These are phyloP conservation scores for Aphelenchoides fujianensis DNA, from an alignment of 1,140 invertebrate genomes.

Conservation along the genomic window DNA sequence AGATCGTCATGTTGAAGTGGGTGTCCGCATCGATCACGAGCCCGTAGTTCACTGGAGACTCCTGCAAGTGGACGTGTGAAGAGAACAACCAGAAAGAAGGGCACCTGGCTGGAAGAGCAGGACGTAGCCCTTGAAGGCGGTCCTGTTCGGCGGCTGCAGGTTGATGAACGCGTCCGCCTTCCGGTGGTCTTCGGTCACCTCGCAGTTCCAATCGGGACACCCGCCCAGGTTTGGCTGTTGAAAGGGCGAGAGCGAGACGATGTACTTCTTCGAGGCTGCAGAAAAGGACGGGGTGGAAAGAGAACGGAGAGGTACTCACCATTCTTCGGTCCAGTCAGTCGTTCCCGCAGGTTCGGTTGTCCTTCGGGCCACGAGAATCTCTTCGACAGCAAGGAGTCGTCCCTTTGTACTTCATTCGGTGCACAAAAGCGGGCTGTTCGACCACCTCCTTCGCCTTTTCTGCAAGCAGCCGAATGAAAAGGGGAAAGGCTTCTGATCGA, in stretches of 20 bases:
- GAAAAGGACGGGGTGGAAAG: neutral
- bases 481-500: neutral
- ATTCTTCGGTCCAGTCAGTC: neutral
- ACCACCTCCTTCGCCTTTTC: neutral
- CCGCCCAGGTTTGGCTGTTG: slow-evolving; percentile 41
- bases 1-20: slow-evolving; percentile 49
- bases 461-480: neutral
- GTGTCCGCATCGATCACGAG: neutral
- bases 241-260: slow-evolving; percentile 6
- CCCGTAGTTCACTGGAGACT: slow-evolving; percentile 37
- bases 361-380: neutral
- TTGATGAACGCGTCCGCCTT: slow-evolving; percentile 31
- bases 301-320: neutral
- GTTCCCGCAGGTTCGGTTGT: neutral
- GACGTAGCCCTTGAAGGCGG: slow-evolving; percentile 37
- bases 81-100: slow-evolving; percentile 4
- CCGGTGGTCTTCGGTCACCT: slow-evolving; percentile 31
- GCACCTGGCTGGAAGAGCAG: slow-evolving; percentile 53
- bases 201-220: slow-evolving; percentile 60
- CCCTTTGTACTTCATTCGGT: slow-evolving; percentile 9
- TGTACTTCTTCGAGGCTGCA: slow-evolving; percentile 1
- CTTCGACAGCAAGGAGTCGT: neutral
- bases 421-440: neutral
- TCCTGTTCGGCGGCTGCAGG: neutral
- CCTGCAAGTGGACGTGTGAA: slow-evolving; percentile 34